Conservation (phyloP, 2,797 vertebrate genomes). For the Xiphophorus birchmanni region DNA sequence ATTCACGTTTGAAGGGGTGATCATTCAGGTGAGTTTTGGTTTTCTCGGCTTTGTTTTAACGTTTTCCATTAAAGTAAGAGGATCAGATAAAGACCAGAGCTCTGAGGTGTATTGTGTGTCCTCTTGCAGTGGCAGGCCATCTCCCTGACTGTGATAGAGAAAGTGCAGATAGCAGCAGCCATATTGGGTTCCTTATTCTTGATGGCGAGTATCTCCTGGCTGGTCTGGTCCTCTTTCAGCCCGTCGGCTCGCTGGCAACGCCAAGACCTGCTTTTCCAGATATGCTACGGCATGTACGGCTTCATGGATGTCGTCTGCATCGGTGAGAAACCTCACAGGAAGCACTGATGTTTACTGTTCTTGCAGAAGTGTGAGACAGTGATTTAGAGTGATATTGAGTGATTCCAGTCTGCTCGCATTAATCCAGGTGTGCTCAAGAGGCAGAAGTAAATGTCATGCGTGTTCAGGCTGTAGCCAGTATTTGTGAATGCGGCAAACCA, state of each 20-base stretch:
- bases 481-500: conserved; percentile 21
- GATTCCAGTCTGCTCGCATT: conserved; percentile 9
- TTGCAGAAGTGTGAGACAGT: conserved; percentile 11
- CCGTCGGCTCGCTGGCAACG: conserved; percentile 98
- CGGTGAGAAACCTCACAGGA: conserved; percentile 80
- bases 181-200: conserved; percentile 98
- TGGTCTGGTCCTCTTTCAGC: conserved; percentile 99
- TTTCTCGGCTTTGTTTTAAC: neutral
- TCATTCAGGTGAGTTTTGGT: neutral
- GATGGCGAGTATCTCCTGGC: conserved; percentile 99
- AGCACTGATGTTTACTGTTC: neutral
- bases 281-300: conserved; percentile 99
- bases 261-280: conserved; percentile 99
- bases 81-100: neutral
- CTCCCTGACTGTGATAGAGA: conserved; percentile 98
- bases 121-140: conserved; percentile 95
- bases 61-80: neutral
- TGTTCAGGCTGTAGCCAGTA: conserved; percentile 27
- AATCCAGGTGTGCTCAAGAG: conserved; percentile 27
- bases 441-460: conserved; percentile 34
- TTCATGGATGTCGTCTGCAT: conserved; percentile 99
- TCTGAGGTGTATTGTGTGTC: conserved; percentile 15
- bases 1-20: neutral
- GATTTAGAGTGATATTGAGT: conserved; percentile 9
- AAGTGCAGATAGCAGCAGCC: conserved; percentile 97